Base-by-base conservation (phyloP, 1,140 invertebrate species). In the Himalopsyche phryganea region DNA sequence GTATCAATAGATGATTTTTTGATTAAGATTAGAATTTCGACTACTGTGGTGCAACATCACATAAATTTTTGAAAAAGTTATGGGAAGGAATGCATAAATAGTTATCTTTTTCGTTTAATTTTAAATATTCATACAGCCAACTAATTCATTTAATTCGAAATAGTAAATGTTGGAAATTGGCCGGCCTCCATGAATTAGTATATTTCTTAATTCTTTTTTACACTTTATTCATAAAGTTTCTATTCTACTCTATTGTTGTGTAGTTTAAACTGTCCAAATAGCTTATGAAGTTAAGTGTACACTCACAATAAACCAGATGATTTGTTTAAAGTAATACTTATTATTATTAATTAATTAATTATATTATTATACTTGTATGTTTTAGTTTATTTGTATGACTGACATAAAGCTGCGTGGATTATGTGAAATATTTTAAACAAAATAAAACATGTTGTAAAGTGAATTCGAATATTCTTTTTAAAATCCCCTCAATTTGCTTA, bases 371-470 rank as follows among this genome's bases (percentile, higher is more conserved):
- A 50, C 23, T 58, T 58, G 47, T 33, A 35, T 28, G 23, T 28
- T 28, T 28, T 28, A 28, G 23, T 28, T 28, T 28, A 28, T 28
- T 28, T 28, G 53, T 56, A 38, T 48, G 46, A 58, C 55, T 50
- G 55, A 58, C 47, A 9, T 18, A 50, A 49, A 50, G 19, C 32
- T 50, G 36, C 28, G 46, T 58, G 40, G 42, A 49, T 23, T 50
- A 50, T 58, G 55, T 58, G 55, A 50, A 50, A 50, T 50, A 50
- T 58, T 58, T 58, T 50, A 50, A 38, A 38, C n/a, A 11, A 15
- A 58, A 58, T 50, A 50, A 58, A 58, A 56, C 33, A 50, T 44
- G 38, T 44, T 50, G 55, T 58, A 58, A 54, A 55, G 50, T 41
- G 48, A 47, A 58, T 40, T 9, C 36, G 32, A 35, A 35, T 35